phyloP scores from a whole-genome alignment of 1,140 invertebrate species.

The Teleogryllus occipitalis region DNA sequence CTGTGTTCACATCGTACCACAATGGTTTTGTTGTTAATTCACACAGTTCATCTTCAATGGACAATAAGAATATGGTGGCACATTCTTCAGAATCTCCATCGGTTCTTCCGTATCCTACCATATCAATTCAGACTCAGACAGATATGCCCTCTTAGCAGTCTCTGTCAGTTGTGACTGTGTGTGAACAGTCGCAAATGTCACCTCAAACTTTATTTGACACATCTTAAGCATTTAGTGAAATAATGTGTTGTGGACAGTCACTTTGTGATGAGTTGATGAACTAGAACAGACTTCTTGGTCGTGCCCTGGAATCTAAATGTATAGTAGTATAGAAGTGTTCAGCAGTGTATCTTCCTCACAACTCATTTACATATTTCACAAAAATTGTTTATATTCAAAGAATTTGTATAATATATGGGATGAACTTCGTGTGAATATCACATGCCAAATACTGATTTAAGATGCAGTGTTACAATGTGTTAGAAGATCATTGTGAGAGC shows the following conservation, averaged over 20 bases:
- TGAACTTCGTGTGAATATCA: too few species aligned
- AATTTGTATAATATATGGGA: background rate
- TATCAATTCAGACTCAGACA: constrained; percentile 22
- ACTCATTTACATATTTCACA: background rate
- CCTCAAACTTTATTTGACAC: background rate
- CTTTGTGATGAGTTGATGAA: background rate
- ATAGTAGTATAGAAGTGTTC: background rate
- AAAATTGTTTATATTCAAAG: background rate
- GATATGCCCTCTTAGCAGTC: constrained; percentile 22
- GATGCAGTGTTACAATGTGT: too few species aligned
- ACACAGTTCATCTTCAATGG: background rate
- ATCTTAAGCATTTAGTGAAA: background rate
- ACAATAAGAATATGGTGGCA: background rate
- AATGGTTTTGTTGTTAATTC: constrained; percentile 18
- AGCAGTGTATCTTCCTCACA: background rate
- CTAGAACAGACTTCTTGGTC: background rate
- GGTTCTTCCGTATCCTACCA: constrained; percentile 12
- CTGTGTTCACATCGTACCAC: constrained; percentile 19
- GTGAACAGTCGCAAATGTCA: background rate
- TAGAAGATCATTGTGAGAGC: background rate
- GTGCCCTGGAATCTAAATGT: background rate
- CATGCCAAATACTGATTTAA: too few species aligned
- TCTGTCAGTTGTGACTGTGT: background rate
- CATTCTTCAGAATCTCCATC: constrained; percentile 7
- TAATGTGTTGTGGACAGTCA: background rate